Base-by-base conservation (phyloP, 2,888 invertebrate species). In the Philereme transversata region DNA sequence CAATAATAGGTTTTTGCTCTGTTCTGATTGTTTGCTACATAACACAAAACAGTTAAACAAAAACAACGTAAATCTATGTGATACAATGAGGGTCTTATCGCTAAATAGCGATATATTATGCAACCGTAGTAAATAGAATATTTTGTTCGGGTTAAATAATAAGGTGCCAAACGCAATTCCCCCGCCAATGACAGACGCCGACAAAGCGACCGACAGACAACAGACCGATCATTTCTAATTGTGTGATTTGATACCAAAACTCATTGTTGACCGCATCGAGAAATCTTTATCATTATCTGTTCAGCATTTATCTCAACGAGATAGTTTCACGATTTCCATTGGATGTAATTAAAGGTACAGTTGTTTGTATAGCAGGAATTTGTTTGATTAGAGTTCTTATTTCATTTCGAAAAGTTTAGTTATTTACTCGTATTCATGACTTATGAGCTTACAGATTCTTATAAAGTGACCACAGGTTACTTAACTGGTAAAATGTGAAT, bases 171-270 rank as follows among this genome's bases (percentile, higher is more conserved):
- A 72, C 52, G 76, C 78, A 83, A 54, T 63, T 50, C 52, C n/a
- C 72, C 62, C 78, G 33, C 48, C 71, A 60, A 75, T 87, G 87
- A 87, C 86, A 87, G 83, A 79, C 84, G 79, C 85, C 82, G 91
- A 77, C 82, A 73, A 74, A 69, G 73, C 74, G 72, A 57, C 86
- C 85, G 85, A 75, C 77, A 70, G 87, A 86, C 86, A 83, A 79
- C 78, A 85, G 84, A 74, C 79, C 86, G 89, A 89, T 90, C 90
- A 86, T 79, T 86, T 89, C 86, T 92, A 92, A 92, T 92, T 91
- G 92, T 92, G 86, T 86, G 91, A 89, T 89, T 89, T 87, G 91
- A 91, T 90, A 89, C 88, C 82, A 89, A 90, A 90, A 88, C 85
- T 83, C 88, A 86, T 90, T 91, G 91, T 91, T 86, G 83, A 76